A percentile compares a stretch with the other conserved stretches of the same genome.
Evolutionary conservation across 2,888 invertebrate genomes (phyloP).

Genomic region (Limnephilus auricula): DNA sequence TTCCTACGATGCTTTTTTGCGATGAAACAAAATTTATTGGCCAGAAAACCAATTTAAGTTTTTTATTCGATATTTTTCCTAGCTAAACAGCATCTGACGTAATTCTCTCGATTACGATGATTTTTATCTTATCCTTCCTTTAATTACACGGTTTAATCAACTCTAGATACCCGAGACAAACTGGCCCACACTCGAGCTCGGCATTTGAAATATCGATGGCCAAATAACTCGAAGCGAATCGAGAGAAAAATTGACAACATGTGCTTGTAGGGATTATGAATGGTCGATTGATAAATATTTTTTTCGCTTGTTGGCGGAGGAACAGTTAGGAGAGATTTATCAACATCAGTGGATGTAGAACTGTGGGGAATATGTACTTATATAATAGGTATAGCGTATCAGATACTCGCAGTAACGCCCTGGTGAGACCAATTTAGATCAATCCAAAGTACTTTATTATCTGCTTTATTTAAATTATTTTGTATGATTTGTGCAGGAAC

Average conservation of each 20-base stretch:
- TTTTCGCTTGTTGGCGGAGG: not conserved
- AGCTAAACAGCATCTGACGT: not conserved
- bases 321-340: not conserved
- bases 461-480: no score
- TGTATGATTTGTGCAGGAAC: no score
- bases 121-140: constrained; percentile 10
- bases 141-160: constrained; percentile 15
- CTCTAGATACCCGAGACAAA: constrained; percentile 8
- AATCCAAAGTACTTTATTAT: no score
- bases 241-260: not conserved
- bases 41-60: not conserved
- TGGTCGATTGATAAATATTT: constrained; percentile 20
- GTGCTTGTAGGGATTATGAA: not conserved
- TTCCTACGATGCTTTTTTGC: not conserved
- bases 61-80: not conserved
- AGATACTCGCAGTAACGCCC: no score
- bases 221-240: constrained; percentile 26
- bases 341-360: not conserved
- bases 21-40: not conserved
- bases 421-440: no score
- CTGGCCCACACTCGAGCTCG: not conserved
- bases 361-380: not conserved
- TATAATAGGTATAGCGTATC: no score
- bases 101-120: not conserved
- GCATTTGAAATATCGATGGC: not conserved